Evolutionary conservation across 1,140 invertebrate genomes (phyloP).

Genomic region (Delia radicum): DNA sequence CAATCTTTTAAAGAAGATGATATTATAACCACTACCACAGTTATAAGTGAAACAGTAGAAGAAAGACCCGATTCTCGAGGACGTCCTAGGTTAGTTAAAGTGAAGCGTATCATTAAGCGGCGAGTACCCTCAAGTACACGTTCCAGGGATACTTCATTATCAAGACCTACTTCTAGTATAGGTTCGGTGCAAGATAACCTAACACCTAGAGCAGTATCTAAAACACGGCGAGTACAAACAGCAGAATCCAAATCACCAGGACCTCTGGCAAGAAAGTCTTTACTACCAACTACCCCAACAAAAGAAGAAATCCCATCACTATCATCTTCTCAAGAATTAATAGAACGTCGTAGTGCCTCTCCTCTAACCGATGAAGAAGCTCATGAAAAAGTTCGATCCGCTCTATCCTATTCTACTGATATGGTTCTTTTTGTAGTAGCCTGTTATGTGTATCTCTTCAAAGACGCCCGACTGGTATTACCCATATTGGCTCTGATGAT

Average conservation of each 20-base stretch:
- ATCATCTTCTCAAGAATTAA: conserved; percentile 30
- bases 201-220: conserved; percentile 11
- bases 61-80: conserved; percentile 44
- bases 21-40: conserved; percentile 31
- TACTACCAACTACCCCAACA: neutral
- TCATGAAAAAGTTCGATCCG: conserved; percentile 65
- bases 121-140: conserved; percentile 47
- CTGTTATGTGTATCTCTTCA: conserved; percentile 76
- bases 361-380: conserved; percentile 58
- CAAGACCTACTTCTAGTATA: conserved; percentile 26
- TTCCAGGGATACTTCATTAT: conserved; percentile 45
- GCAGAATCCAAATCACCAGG: conserved; percentile 32
- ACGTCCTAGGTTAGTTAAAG: conserved; percentile 46
- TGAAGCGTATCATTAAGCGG: conserved; percentile 45
- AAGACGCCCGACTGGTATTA: conserved; percentile 72
- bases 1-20: neutral
- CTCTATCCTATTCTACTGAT: conserved; percentile 69
- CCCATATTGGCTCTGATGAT: conserved; percentile 74
- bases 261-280: conserved; percentile 8
- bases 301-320: neutral
- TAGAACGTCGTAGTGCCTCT: conserved; percentile 47
- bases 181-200: conserved; percentile 5
- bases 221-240: conserved; percentile 24
- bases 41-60: conserved; percentile 46
- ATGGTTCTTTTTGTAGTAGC: conserved; percentile 70